Percentiles rank a stretch among this genome's conserved stretches.
Conservation (phyloP, 2,888 invertebrate genomes). For the Uropetala carovei region DNA sequence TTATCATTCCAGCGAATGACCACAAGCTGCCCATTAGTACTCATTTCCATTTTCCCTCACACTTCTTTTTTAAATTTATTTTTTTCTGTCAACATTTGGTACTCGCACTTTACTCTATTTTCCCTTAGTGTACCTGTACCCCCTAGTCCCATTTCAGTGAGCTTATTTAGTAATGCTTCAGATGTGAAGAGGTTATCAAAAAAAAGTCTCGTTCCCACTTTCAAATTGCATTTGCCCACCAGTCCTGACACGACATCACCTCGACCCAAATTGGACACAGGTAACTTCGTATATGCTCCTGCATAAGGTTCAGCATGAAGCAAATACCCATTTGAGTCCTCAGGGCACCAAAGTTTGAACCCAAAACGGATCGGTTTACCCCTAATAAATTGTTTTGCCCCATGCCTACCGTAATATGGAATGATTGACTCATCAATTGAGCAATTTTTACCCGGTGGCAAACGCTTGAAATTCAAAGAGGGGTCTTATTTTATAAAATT, state of each 20-base stretch:
- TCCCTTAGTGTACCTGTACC: neutral
- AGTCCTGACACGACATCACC: neutral
- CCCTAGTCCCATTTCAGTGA: neutral
- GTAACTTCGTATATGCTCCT: neutral
- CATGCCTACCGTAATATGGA: neutral
- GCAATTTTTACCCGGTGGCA: neutral
- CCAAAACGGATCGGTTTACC: too few species aligned
- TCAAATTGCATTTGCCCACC: neutral
- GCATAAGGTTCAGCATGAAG: neutral
- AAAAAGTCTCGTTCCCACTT: neutral
- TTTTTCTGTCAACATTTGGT: neutral
- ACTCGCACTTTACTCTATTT: neutral
- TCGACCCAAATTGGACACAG: neutral
- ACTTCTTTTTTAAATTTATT: neutral
- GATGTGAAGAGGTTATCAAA: neutral
- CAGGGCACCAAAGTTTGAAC: too few species aligned
- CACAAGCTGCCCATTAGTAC: neutral
- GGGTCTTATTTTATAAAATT: too few species aligned
- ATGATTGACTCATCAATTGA: neutral
- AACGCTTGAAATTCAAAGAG: too few species aligned
- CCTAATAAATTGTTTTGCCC: neutral
- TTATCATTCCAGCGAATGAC: neutral
- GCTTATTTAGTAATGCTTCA: neutral
- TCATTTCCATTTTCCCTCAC: neutral
- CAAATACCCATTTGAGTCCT: too few species aligned